Evolutionary conservation across 92 coral and sea anemone genomes (phyloP).

Genomic region (Porites cylindrica): DNA sequence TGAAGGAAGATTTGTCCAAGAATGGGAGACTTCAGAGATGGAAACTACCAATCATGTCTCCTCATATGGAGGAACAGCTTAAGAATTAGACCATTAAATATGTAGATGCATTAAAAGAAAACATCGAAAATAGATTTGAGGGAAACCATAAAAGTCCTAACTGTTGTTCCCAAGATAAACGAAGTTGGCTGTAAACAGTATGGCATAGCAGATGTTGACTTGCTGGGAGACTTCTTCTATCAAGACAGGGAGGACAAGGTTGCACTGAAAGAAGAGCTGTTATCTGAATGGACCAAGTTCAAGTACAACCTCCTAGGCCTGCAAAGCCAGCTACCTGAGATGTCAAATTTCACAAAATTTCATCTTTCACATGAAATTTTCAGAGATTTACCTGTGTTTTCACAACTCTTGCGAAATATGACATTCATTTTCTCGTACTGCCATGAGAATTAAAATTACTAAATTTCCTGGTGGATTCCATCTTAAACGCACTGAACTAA

Average conservation of each 20-base stretch:
- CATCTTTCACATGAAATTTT: too few species aligned
- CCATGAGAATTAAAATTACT: too few species aligned
- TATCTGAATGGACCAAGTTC: slow-evolving; percentile 73
- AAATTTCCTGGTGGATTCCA: too few species aligned
- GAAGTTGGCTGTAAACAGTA: slow-evolving; percentile 59
- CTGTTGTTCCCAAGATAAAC: slow-evolving; percentile 51
- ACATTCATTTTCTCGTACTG: too few species aligned
- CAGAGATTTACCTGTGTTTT: too few species aligned
- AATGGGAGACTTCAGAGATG: slow-evolving; percentile 64
- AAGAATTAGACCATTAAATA: slow-evolving; percentile 51
- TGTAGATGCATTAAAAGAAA: slow-evolving; percentile 65
- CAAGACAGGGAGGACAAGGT: slow-evolving; percentile 41
- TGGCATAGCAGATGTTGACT: slow-evolving; percentile 49
- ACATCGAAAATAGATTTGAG: slow-evolving; percentile 61
- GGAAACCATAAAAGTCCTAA: slow-evolving; percentile 54
- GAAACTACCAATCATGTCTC: slow-evolving; percentile 46
- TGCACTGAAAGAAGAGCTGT: slow-evolving; percentile 58
- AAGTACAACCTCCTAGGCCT: slow-evolving; percentile 44
- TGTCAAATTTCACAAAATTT: not conserved
- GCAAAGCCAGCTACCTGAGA: slow-evolving; percentile 63
- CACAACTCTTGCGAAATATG: too few species aligned
- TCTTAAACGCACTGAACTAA: not conserved
- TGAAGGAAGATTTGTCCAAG: slow-evolving; percentile 54
- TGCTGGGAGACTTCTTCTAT: slow-evolving; percentile 59
- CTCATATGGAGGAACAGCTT: slow-evolving; percentile 44